Evolutionary conservation across 2,888 invertebrate species (phyloP).

Genomic region (Erebia palarica): DNA sequence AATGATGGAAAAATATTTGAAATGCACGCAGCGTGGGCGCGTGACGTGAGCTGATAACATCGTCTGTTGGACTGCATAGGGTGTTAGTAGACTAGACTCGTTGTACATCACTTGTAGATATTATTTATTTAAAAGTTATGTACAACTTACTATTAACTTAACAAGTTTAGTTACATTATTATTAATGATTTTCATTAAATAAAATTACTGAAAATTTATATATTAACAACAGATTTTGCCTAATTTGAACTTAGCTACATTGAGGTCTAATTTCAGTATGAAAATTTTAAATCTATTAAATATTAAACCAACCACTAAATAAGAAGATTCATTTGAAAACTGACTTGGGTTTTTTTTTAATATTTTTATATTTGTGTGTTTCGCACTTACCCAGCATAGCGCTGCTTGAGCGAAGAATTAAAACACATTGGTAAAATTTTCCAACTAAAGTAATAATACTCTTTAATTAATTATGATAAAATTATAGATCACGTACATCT

Average conservation of each 20-base stretch:
- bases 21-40: slow-evolving; percentile 52
- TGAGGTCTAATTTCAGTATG: too few species aligned
- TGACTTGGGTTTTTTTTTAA: not conserved
- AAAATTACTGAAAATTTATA: not conserved
- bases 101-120: slow-evolving; percentile 14
- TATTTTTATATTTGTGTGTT: not conserved
- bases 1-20: slow-evolving; percentile 49
- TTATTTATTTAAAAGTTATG: too few species aligned
- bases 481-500: slow-evolving; percentile 8
- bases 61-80: slow-evolving; percentile 44
- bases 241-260: too few species aligned
- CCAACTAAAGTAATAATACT: not conserved
- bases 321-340: too few species aligned
- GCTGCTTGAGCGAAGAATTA: not conserved
- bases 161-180: too few species aligned
- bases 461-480: not conserved
- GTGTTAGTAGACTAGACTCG: slow-evolving; percentile 37
- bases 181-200: not conserved
- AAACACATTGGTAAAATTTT: not conserved
- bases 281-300: too few species aligned
- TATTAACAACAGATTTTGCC: not conserved
- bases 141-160: too few species aligned
- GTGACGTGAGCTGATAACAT: slow-evolving; percentile 60
- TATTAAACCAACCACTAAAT: too few species aligned
- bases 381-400: not conserved